Percentiles rank a stretch among this genome's conserved stretches.
These are phyloP conservation scores for Pelobates fuscus DNA, from an alignment of 2,113 vertebrate species.

Conservation along the genomic window DNA sequence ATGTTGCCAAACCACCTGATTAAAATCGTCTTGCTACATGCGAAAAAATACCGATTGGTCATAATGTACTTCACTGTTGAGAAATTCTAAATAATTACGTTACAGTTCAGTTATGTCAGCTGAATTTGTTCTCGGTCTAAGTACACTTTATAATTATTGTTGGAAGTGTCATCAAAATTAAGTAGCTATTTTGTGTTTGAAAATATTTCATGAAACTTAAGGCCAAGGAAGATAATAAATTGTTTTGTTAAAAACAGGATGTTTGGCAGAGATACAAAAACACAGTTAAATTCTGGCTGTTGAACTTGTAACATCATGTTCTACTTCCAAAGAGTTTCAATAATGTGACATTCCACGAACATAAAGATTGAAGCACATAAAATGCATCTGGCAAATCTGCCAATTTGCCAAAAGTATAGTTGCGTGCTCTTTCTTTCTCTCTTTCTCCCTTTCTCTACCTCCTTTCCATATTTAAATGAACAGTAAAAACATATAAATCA, in stretches of 20 bases:
- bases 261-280: slow-evolving; percentile 74
- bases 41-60: background rate
- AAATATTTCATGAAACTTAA: slow-evolving; percentile 67
- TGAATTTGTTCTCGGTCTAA: background rate
- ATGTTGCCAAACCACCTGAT: slow-evolving; percentile 7
- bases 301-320: slow-evolving; percentile 67
- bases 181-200: slow-evolving; percentile 64
- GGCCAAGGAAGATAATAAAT: slow-evolving; percentile 73
- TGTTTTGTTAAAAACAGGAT: slow-evolving; percentile 78
- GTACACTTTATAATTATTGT: slow-evolving; percentile 54
- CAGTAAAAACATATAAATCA: no score
- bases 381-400: slow-evolving; percentile 67
- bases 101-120: background rate
- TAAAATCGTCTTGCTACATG: background rate
- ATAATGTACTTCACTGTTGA: background rate
- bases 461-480: no score
- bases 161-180: slow-evolving; percentile 60
- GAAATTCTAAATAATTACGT: background rate
- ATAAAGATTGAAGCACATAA: slow-evolving; percentile 63
- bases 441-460: no score
- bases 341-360: slow-evolving; percentile 56
- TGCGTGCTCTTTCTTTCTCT: slow-evolving; percentile 54
- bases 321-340: slow-evolving; percentile 70
- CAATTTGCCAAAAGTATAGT: slow-evolving; percentile 64
- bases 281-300: slow-evolving; percentile 73